Conservation (phyloP, 2,113 vertebrate genomes). For the Phalacrocorax aristotelis region DNA sequence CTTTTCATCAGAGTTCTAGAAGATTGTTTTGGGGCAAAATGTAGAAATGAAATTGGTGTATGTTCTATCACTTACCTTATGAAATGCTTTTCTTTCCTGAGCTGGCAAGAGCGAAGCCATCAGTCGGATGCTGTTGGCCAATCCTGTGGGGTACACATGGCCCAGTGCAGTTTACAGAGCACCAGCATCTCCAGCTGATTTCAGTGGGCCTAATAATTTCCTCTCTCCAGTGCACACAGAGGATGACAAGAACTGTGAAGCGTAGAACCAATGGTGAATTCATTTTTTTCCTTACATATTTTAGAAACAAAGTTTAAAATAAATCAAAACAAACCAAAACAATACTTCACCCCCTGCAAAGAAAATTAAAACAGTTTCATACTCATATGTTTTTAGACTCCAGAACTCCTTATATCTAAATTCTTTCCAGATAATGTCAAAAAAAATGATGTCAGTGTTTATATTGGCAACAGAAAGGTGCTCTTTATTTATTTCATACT, state of each 20-base stretch:
- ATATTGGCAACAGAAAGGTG: constrained; percentile 72
- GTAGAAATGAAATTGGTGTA: not conserved
- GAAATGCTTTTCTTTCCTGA: not conserved
- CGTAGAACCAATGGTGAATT: not conserved
- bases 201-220: not conserved
- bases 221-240: not conserved
- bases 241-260: not conserved
- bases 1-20: not conserved
- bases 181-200: not conserved
- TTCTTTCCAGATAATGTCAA: constrained; percentile 82
- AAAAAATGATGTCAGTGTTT: constrained; percentile 82
- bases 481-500: constrained; percentile 77
- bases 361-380: constrained; percentile 63
- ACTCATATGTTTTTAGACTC: constrained; percentile 71
- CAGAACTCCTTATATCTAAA: constrained; percentile 77
- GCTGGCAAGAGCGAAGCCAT: not conserved
- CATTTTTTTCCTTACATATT: not conserved
- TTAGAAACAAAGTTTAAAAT: not conserved
- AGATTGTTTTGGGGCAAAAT: not conserved
- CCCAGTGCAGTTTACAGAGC: not conserved
- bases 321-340: constrained; percentile 51
- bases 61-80: not conserved
- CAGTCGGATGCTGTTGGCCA: not conserved
- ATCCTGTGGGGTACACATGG: not conserved
- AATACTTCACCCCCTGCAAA: constrained; percentile 59